Conservation (phyloP, 2,888 invertebrate species). For the Pecten maximus region DNA sequence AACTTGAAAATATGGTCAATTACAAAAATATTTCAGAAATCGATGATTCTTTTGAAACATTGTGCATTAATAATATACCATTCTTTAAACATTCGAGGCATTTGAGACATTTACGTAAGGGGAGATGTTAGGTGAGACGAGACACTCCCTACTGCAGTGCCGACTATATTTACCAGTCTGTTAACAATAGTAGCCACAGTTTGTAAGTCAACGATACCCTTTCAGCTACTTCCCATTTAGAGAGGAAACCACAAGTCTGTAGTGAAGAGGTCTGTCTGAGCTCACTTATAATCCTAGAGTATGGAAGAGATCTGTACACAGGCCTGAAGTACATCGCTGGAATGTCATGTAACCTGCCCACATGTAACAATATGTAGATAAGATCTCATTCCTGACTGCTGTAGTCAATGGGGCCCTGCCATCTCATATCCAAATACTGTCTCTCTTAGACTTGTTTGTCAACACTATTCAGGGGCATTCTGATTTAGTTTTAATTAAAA, state of each 20-base stretch:
- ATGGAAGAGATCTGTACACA: not conserved
- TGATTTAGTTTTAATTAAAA: not conserved
- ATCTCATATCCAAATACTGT: not conserved
- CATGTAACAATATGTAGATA: not conserved
- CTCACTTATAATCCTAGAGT: not conserved
- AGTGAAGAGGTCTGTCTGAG: slow-evolving; percentile 31
- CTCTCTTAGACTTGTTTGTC: not conserved
- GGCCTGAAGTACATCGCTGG: not conserved
- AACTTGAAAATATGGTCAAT: too few species aligned
- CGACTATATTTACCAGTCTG: too few species aligned
- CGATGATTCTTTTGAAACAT: too few species aligned
- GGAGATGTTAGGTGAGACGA: too few species aligned
- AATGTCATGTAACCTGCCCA: not conserved
- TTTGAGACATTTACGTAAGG: too few species aligned
- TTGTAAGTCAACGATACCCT: not conserved
- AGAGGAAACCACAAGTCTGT: slow-evolving; percentile 12
- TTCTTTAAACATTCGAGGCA: too few species aligned
- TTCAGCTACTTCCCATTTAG: not conserved
- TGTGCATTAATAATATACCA: too few species aligned
- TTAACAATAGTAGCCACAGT: not conserved
- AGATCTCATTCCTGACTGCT: not conserved
- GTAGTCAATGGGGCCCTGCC: not conserved
- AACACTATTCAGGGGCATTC: not conserved
- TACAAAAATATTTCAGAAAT: too few species aligned
- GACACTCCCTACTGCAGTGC: too few species aligned